Evolutionary conservation across 2,888 invertebrate genomes (phyloP).

Genomic region (Hoplodrina ambigua): DNA sequence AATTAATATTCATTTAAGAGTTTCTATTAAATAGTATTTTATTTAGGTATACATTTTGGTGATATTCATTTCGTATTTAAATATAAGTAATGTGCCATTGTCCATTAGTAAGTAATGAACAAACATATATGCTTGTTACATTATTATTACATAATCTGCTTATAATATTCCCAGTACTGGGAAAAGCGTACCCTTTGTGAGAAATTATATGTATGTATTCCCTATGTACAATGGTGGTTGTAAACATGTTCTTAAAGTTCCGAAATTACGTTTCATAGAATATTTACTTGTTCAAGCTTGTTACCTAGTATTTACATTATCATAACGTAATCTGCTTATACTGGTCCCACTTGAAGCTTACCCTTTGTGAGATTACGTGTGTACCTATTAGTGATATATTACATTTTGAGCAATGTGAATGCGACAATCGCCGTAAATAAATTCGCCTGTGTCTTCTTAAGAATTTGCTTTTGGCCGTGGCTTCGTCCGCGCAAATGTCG

Average conservation of each 20-base stretch:
- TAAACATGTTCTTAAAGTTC: background rate
- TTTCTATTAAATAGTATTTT: slow-evolving; percentile 1
- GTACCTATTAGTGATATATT: too few relatives aligned
- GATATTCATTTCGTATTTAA: background rate
- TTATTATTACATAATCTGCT: too few relatives aligned
- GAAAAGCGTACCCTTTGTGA: too few relatives aligned
- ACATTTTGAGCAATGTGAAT: too few relatives aligned
- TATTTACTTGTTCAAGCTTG: background rate
- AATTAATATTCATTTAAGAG: slow-evolving; percentile 23
- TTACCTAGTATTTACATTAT: background rate
- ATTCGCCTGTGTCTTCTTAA: too few relatives aligned
- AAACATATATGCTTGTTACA: too few relatives aligned
- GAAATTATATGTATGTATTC: too few relatives aligned
- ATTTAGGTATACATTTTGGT: background rate
- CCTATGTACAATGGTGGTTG: too few relatives aligned
- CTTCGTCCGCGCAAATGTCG: too few relatives aligned
- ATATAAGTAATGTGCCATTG: background rate
- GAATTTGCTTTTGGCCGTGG: too few relatives aligned
- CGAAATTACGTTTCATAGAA: background rate
- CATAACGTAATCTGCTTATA: background rate
- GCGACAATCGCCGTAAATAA: too few relatives aligned
- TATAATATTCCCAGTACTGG: too few relatives aligned
- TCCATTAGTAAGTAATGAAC: background rate
- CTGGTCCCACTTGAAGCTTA: background rate
- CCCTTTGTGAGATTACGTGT: background rate